Evolutionary conservation across 2,797 vertebrate species (phyloP).

Genomic region (Chlorospingus flavigularis): DNA sequence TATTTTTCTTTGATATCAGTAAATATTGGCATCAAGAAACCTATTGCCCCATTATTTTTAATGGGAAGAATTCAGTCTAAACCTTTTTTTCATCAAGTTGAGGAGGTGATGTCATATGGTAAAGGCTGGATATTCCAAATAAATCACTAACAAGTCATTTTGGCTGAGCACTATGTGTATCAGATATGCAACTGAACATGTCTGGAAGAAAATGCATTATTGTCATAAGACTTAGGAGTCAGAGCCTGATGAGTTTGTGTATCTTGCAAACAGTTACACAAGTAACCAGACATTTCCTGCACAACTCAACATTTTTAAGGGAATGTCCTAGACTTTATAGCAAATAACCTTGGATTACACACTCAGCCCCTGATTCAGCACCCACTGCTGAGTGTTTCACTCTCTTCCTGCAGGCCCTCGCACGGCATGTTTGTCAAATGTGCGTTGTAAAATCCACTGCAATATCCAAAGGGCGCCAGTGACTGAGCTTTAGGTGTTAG

Average conservation of each 20-base stretch:
- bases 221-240: constrained; percentile 50
- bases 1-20: constrained; percentile 67
- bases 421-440: background rate
- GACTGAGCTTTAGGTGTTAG: background rate
- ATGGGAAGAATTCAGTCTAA: constrained; percentile 50
- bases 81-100: constrained; percentile 67
- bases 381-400: background rate
- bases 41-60: constrained; percentile 58
- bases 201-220: constrained; percentile 55
- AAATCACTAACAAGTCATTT: constrained; percentile 64
- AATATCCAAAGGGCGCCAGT: background rate
- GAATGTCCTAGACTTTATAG: background rate
- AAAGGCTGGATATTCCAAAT: constrained; percentile 61
- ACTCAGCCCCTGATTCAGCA: constrained; percentile 16
- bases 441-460: background rate
- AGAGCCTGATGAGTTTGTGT: constrained; percentile 40
- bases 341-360: background rate
- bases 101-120: constrained; percentile 67
- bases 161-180: constrained; percentile 40
- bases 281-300: constrained; percentile 57
- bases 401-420: background rate
- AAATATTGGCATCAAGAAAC: constrained; percentile 57
- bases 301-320: constrained; percentile 5
- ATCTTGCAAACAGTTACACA: constrained; percentile 54
- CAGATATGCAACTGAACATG: constrained; percentile 56